phyloP scores from a whole-genome alignment of 1,140 invertebrate genomes.

The Ceratina calcarata region DNA sequence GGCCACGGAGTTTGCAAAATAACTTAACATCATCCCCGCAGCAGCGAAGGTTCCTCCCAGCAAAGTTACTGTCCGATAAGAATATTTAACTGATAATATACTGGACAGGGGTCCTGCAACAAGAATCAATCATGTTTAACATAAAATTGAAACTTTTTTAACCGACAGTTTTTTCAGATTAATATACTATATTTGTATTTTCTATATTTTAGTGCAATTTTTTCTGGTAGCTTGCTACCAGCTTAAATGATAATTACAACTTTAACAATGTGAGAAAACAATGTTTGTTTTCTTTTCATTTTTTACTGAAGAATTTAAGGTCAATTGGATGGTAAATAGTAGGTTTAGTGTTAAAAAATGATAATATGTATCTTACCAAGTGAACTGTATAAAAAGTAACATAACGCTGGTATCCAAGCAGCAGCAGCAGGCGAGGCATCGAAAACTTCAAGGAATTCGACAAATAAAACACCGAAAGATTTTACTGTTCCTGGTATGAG shows the following conservation, averaged over 20 bases:
- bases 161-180: too few species aligned
- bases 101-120: constrained; percentile 92
- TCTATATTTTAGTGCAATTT: not conserved
- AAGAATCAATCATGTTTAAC: not conserved
- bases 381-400: constrained; percentile 93
- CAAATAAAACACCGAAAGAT: constrained; percentile 91
- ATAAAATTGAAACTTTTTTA: too few species aligned
- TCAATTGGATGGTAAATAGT: too few species aligned
- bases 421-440: constrained; percentile 86
- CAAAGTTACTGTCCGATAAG: constrained; percentile 94
- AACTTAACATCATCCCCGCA: constrained; percentile 91
- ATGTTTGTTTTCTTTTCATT: too few species aligned
- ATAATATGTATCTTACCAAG: constrained; percentile 82
- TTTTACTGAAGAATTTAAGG: too few species aligned
- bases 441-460: constrained; percentile 89
- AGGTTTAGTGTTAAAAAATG: too few species aligned
- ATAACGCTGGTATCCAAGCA: constrained; percentile 91
- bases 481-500: constrained; percentile 93
- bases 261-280: too few species aligned
- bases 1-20: constrained; percentile 88
- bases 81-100: constrained; percentile 93
- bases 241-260: too few species aligned
- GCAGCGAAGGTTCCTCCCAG: constrained; percentile 91
- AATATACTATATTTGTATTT: too few species aligned
- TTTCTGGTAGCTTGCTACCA: not conserved